Evolutionary conservation across 2,888 invertebrate species (phyloP).

Genomic region (Ormyrus rosae): DNA sequence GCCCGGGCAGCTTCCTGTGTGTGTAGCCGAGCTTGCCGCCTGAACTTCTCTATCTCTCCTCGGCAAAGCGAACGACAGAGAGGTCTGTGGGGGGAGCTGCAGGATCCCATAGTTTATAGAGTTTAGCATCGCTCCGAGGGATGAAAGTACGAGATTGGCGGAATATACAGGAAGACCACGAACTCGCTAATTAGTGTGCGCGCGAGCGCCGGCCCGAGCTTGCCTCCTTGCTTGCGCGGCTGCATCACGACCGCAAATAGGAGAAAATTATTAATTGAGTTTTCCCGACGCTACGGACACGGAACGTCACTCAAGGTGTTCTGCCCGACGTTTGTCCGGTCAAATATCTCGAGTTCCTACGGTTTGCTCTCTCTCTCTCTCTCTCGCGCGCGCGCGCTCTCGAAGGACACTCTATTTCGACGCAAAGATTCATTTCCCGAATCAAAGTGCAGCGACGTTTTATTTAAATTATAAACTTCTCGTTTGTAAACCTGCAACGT

Average conservation of each 20-base stretch:
- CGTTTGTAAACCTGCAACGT: no score
- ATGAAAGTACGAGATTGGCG: constrained; percentile 60
- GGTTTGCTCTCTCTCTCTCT: neutral
- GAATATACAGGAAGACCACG: constrained; percentile 56
- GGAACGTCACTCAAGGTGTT: constrained; percentile 37
- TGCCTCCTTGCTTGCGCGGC: no score
- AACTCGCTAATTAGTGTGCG: constrained; percentile 59
- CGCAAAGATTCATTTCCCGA: no score
- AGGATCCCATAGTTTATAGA: constrained; percentile 59
- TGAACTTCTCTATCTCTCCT: neutral
- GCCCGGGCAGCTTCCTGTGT: no score
- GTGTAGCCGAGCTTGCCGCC: no score
- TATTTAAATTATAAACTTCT: no score
- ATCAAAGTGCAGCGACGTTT: no score
- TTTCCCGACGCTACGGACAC: constrained; percentile 39
- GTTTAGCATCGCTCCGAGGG: constrained; percentile 61
- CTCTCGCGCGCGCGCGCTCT: no score
- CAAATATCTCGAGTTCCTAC: neutral
- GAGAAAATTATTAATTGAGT: constrained; percentile 61
- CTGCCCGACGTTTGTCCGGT: neutral
- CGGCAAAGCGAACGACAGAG: constrained; percentile 6
- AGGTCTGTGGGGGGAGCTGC: neutral
- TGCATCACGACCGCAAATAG: constrained; percentile 45
- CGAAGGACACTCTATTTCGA: no score
- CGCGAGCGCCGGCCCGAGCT: neutral